Evolutionary conservation across 1,140 invertebrate species (phyloP).

Genomic region (Lasioglossum baleicum): DNA sequence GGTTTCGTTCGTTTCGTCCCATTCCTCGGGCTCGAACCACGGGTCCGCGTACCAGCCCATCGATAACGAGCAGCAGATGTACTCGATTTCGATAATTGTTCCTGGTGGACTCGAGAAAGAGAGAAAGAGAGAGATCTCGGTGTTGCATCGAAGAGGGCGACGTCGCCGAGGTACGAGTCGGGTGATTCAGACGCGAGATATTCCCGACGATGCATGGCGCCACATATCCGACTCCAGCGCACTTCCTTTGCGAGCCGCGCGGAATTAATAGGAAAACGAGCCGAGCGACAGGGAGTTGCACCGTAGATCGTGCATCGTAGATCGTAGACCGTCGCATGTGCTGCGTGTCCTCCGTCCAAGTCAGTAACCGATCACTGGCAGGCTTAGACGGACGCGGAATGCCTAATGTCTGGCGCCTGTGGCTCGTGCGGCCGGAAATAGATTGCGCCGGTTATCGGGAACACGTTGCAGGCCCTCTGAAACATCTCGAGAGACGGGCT

Average conservation of each 20-base stretch:
- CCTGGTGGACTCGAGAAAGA: too few relatives aligned
- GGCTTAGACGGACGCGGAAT: conserved; percentile 43
- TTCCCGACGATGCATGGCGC: conserved; percentile 70
- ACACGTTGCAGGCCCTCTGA: conserved; percentile 30
- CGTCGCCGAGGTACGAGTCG: background rate
- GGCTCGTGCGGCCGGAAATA: conserved; percentile 52
- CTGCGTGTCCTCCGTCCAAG: conserved; percentile 27
- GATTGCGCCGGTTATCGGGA: conserved; percentile 50
- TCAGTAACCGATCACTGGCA: conserved; percentile 51
- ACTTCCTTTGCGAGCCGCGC: conserved; percentile 67
- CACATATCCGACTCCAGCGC: conserved; percentile 67
- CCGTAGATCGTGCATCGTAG: background rate
- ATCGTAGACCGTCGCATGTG: conserved; percentile 2
- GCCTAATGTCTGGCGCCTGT: conserved; percentile 57
- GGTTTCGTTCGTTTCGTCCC: too few relatives aligned
- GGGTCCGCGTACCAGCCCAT: too few relatives aligned
- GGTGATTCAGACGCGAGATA: conserved; percentile 73
- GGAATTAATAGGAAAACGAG: conserved; percentile 70
- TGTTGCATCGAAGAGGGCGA: conserved; percentile 8
- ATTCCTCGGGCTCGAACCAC: too few relatives aligned
- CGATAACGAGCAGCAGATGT: too few relatives aligned
- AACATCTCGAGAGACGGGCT: conserved; percentile 16
- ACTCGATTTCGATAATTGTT: background rate
- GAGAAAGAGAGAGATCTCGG: too few relatives aligned
- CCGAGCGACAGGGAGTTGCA: conserved; percentile 60